Evolutionary conservation across 2,888 invertebrate genomes (phyloP).

Genomic region (Hydrotaea diabolus): DNA sequence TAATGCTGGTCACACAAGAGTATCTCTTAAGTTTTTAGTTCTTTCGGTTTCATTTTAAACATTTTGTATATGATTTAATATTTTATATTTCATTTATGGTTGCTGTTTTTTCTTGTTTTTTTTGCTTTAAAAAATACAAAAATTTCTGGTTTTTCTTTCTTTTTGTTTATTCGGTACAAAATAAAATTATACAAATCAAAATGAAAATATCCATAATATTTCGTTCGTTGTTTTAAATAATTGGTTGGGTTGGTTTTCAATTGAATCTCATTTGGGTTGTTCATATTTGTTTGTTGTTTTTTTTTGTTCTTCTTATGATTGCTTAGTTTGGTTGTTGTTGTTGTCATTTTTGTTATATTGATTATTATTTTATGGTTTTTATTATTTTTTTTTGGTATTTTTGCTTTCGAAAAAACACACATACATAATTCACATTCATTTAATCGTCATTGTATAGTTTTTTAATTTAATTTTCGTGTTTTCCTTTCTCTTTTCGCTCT

Average conservation of each 20-base stretch:
- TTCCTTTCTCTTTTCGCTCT: not conserved
- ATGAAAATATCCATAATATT: constrained; percentile 51
- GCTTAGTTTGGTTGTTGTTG: constrained; percentile 21
- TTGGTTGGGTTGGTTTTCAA: constrained; percentile 65
- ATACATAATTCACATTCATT: constrained; percentile 25
- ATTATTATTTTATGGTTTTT: too few relatives aligned
- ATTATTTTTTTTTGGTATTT: not conserved
- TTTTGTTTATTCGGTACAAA: constrained; percentile 48
- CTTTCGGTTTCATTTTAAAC: constrained; percentile 1
- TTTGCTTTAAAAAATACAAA: constrained; percentile 49
- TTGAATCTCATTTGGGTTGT: constrained; percentile 44
- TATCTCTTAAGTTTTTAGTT: not conserved
- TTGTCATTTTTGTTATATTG: not conserved
- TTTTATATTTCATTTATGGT: not conserved
- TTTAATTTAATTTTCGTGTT: not conserved
- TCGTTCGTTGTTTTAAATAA: constrained; percentile 66
- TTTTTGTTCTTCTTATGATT: constrained; percentile 6
- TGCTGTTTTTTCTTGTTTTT: not conserved
- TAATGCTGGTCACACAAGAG: not conserved
- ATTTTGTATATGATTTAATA: not conserved
- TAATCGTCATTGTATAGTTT: constrained; percentile 19
- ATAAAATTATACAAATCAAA: constrained; percentile 44
- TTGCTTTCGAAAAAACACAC: constrained; percentile 24
- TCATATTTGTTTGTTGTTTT: not conserved
- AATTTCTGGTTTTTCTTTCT: constrained; percentile 1